Evolutionary conservation across 2,113 vertebrate genomes (phyloP), one percentile per base, ranked within the genome.

Genomic region (Ammodytes dubius): DNA sequence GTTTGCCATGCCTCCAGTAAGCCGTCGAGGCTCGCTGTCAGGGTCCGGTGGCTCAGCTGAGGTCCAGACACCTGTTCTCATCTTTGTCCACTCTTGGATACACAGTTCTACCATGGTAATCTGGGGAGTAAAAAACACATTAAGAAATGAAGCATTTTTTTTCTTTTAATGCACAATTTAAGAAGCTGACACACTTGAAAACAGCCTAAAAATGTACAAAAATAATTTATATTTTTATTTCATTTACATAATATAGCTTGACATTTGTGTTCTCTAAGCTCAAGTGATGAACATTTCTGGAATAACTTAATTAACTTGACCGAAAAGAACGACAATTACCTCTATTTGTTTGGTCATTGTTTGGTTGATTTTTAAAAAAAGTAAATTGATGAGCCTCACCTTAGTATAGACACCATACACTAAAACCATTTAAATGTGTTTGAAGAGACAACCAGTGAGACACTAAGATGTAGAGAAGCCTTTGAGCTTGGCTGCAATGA

Each of bases 21-120:
- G 45, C 4, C 6, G 1, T 43, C 47, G 54, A 58, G 54, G 45
- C 73, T 19, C 37, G 72, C 66, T 65, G 64, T 14, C 45, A 3
- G 83, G 84, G 68, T 88, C 90, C 5, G 90, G 87, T 14, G 89
- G 88, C 49, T 85, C 84, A 70, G 80, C 66, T 73, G 72, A 85
- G 75, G 77, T 84, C 87, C 86, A 86, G 52, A 59, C 54, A 60
- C 59, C 43, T 54, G 77, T 66, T 73, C 56, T 70, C 61, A 42
- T 67, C 75, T 77, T 60, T 65, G 71, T 56, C 91, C 85, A 66
- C 45, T 68, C 69, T 19, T 71, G 73, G 17, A 56, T 27, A 7
- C 7, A 72, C 59, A 35, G 53, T 9, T 67, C 60, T 43, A 73
- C 84, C 89, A 92, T 92, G 15, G 17, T 19, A 27, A 73, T 46